Percentiles rank a stretch among this genome's conserved stretches.
These are phyloP conservation scores for Manis javanica DNA, from an alignment of 2,797 vertebrate genomes.

Conservation along the genomic window DNA sequence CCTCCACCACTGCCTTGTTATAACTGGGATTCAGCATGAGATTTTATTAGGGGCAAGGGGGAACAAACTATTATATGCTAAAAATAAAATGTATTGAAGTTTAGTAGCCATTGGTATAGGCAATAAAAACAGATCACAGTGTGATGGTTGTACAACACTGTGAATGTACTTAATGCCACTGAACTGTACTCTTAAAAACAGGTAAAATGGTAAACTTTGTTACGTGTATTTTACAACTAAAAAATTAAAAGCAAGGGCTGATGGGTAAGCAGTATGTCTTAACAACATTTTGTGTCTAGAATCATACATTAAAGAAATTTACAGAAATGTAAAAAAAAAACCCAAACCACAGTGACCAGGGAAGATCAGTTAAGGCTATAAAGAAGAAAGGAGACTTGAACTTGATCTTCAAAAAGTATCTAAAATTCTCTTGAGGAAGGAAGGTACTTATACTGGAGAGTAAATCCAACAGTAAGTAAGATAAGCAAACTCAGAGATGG, in stretches of 20 bases:
- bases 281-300: no score
- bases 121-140: background rate
- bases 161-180: no score
- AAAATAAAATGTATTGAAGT: constrained; percentile 8
- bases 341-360: background rate
- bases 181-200: no score
- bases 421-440: background rate
- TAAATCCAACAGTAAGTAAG: background rate
- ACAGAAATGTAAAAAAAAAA: background rate
- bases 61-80: background rate
- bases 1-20: background rate
- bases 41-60: background rate
- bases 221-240: no score
- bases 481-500: background rate
- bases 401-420: background rate
- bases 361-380: background rate
- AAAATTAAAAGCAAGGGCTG: no score
- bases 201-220: no score
- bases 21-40: background rate
- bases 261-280: no score
- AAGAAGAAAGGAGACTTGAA: background rate
- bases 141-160: no score
- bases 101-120: background rate
- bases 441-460: background rate
- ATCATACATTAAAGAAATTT: no score